phyloP scores from a whole-genome alignment of 2,113 vertebrate species.

The Alexandromys fortis region DNA sequence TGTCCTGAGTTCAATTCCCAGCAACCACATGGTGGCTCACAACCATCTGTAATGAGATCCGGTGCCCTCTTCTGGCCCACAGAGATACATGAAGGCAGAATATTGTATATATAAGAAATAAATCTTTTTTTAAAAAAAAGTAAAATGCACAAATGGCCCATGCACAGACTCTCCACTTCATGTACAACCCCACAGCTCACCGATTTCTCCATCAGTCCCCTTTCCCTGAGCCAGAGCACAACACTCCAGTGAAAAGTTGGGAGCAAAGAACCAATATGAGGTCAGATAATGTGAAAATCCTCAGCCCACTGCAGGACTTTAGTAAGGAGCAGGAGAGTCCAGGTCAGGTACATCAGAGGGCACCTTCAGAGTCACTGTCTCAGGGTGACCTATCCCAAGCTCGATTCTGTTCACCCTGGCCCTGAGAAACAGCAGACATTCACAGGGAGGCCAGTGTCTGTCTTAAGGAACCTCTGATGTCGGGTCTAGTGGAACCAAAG shows the following conservation, averaged over 20 bases:
- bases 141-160: background rate
- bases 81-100: too few species aligned
- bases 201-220: background rate
- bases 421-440: background rate
- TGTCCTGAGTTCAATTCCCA: too few species aligned
- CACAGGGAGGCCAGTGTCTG: background rate
- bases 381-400: background rate
- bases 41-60: too few species aligned
- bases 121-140: too few species aligned
- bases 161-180: background rate
- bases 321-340: background rate
- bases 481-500: background rate
- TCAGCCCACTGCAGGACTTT: background rate
- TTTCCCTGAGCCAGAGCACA: background rate
- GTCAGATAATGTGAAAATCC: background rate
- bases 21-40: too few species aligned
- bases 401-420: background rate
- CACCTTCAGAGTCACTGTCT: background rate
- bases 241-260: background rate
- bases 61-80: too few species aligned
- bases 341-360: background rate
- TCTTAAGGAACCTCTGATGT: background rate
- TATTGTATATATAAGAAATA: too few species aligned
- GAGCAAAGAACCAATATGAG: background rate
- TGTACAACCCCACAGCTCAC: background rate